Conservation (phyloP, 2,797 vertebrate species). For the Vultur gryphus region DNA sequence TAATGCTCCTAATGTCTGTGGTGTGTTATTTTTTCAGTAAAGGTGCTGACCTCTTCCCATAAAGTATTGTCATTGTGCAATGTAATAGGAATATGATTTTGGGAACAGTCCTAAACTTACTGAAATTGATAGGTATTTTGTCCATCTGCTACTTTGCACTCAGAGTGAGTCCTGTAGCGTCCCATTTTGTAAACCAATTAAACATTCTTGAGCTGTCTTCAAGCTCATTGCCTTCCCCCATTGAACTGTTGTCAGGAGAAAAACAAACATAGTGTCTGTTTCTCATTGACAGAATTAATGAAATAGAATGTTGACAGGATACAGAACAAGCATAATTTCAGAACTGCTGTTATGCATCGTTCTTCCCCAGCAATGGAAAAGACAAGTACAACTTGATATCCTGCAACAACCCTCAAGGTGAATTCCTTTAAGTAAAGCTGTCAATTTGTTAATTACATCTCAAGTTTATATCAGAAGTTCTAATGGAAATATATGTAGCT, state of each 20-base stretch:
- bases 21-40: not conserved
- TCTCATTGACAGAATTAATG: slow-evolving; percentile 27
- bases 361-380: not conserved
- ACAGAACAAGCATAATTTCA: not conserved
- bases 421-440: slow-evolving; percentile 5
- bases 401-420: not conserved
- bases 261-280: not conserved
- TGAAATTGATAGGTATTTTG: not conserved
- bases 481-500: not conserved
- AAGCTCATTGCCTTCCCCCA: not conserved
- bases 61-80: not conserved
- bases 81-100: not conserved
- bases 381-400: not conserved
- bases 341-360: not conserved
- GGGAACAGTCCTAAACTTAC: not conserved
- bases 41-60: not conserved
- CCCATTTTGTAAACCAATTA: not conserved
- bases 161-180: not conserved
- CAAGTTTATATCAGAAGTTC: not conserved
- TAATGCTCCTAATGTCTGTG: not conserved
- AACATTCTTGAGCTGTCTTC: not conserved
- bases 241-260: not conserved
- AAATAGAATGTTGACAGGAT: not conserved
- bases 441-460: not conserved
- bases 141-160: not conserved